Base-by-base conservation (phyloP, 2,113 vertebrate genomes). In the Ardeotis arabs region DNA sequence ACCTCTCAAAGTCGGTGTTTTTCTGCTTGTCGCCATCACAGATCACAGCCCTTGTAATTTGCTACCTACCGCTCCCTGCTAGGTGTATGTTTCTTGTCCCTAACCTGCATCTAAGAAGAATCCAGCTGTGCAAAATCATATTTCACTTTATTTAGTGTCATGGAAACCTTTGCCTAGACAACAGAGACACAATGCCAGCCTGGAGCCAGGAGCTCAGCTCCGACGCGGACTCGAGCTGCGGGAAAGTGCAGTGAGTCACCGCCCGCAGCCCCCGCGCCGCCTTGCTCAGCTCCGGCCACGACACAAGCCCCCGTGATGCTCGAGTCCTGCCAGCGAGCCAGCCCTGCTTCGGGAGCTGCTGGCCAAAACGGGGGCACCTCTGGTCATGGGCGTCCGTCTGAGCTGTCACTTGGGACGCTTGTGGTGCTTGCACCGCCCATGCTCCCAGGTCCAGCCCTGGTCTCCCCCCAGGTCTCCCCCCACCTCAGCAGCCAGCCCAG, bases 131-230 rank as follows among this genome's bases (percentile, higher is more conserved):
- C 45, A 89, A 95, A 97, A 95, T 89, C 67, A 89, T 87, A 95
- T 87, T 95, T 89, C 94, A 63, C 86, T 93, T 95, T 95, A 83
- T 82, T 94, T 94, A 97, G 81, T 67, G 90, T 90, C 96, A 96
- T 97, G 95, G 94, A 96, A 96, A 96, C 96, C 95, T 94, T 93
- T 92, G 86, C 93, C 95, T 94, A 96, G 93, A 96, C 90, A 96
- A 97, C 93, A 93, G 80, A 81, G 75, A 83, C 91, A 89, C 64
- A 89, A 93, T 47, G 91, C 91, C 93, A 84, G 91, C 63, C 35
- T 5, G 6, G 79, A 12, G 4, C 64, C 62, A 50, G 77, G 59
- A 70, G 3, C 60, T 56, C 33, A 15, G 90, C 59, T 67, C 33
- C 0, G 1, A 56, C 18, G 81, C 0, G 0, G 41, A 9, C 70